These are phyloP conservation scores for Leptopterna dolabrata DNA, from an alignment of 2,888 invertebrate genomes.

Conservation along the genomic window DNA sequence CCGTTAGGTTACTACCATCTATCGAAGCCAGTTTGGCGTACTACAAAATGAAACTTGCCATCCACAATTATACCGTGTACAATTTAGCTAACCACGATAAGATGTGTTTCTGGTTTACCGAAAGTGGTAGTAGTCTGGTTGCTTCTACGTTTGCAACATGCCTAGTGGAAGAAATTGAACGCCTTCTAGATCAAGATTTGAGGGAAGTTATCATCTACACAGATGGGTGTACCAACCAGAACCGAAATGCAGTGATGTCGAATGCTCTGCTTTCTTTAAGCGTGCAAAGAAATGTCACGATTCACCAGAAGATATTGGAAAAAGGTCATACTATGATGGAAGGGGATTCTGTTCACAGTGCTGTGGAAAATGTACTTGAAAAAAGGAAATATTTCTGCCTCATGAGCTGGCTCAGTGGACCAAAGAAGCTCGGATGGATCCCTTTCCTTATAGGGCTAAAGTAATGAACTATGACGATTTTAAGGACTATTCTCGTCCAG, in stretches of 20 bases:
- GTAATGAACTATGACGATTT: neutral
- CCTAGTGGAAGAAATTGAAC: neutral
- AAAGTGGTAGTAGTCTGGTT: neutral
- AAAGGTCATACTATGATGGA: neutral
- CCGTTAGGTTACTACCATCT: slow-evolving; percentile 26
- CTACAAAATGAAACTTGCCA: neutral
- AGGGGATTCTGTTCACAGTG: neutral
- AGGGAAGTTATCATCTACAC: neutral
- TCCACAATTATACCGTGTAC: neutral
- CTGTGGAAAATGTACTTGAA: neutral
- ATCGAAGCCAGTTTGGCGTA: neutral
- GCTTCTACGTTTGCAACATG: neutral
- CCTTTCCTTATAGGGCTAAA: slow-evolving; percentile 13
- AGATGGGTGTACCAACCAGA: neutral
- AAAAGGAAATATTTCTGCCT: neutral
- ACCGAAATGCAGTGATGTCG: neutral
- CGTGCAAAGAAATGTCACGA: too few relatives aligned
- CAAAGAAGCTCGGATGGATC: slow-evolving; percentile 36
- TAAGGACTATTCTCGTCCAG: neutral
- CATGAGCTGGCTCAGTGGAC: slow-evolving; percentile 1
- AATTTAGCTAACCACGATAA: neutral
- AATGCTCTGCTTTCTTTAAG: neutral
- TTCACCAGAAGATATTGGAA: neutral
- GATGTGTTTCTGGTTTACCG: neutral
- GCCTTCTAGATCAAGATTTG: neutral